Conservation (phyloP, 2,797 vertebrate genomes). For the Melanotaenia pygmaea region DNA sequence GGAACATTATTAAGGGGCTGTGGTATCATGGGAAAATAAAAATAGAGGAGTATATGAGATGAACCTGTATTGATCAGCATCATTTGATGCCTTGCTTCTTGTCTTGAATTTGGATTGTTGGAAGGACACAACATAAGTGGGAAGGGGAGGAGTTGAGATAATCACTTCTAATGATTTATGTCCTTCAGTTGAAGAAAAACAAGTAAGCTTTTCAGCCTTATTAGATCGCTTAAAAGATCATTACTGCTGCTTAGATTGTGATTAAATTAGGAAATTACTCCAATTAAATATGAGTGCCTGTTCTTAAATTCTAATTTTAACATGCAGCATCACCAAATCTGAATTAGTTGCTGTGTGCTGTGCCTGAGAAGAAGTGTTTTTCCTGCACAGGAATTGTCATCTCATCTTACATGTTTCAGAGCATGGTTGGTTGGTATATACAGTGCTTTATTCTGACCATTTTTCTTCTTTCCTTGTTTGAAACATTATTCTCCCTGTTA, state of each 20-base stretch:
- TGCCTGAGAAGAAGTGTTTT: neutral
- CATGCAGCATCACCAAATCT: neutral
- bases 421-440: neutral
- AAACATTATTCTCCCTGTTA: slow-evolving; percentile 35
- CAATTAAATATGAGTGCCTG: slow-evolving; percentile 18
- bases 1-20: slow-evolving; percentile 60
- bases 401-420: slow-evolving; percentile 7
- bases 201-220: slow-evolving; percentile 23
- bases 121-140: slow-evolving; percentile 9
- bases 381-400: slow-evolving; percentile 3
- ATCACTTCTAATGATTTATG: slow-evolving; percentile 39
- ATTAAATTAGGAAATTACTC: slow-evolving; percentile 14
- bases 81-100: slow-evolving; percentile 47
- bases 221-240: slow-evolving; percentile 30
- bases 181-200: slow-evolving; percentile 29
- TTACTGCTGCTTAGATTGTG: slow-evolving; percentile 10
- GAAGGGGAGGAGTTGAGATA: slow-evolving; percentile 10
- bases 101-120: slow-evolving; percentile 8
- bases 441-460: slow-evolving; percentile 39
- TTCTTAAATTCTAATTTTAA: slow-evolving; percentile 25
- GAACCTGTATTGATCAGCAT: slow-evolving; percentile 48
- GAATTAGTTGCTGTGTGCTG: slow-evolving; percentile 3
- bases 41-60: slow-evolving; percentile 51
- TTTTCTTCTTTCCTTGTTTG: slow-evolving; percentile 19
- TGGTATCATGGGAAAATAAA: slow-evolving; percentile 50